phyloP scores from a whole-genome alignment of 2,113 vertebrate species.

The Cochlearius cochlearius region DNA sequence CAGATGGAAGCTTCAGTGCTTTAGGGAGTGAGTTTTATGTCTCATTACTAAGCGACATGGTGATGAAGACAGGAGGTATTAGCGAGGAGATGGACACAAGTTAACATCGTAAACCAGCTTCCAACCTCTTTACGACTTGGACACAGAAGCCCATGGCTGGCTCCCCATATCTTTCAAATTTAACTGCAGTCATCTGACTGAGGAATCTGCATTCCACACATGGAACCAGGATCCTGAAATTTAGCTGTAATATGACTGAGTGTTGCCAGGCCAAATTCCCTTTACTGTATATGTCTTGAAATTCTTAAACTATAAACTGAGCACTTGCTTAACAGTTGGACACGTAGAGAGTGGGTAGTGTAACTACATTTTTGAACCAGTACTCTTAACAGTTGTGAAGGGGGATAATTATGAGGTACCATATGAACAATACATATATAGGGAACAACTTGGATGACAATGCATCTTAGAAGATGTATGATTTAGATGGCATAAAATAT shows the following conservation, averaged over 20 bases:
- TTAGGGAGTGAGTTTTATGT: not conserved
- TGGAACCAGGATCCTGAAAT: not conserved
- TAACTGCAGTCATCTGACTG: not conserved
- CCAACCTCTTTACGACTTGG: not conserved
- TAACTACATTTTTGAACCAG: not conserved
- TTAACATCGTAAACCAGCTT: not conserved
- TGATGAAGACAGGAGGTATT: not conserved
- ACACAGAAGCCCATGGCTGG: not conserved
- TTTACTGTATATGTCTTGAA: not conserved
- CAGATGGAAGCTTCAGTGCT: not conserved
- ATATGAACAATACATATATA: not conserved
- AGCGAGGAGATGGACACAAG: not conserved
- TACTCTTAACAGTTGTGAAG: not conserved
- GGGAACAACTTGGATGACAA: not conserved
- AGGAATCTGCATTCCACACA: not conserved
- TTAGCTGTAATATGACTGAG: not conserved
- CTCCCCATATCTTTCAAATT: not conserved
- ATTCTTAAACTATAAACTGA: not conserved
- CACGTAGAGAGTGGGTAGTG: accelerated
- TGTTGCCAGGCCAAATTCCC: not conserved
- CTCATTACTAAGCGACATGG: not conserved
- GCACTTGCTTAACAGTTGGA: not conserved
- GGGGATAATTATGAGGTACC: not conserved
- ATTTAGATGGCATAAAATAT: not conserved
- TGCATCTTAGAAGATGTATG: not conserved